Conservation (phyloP, 2,113 vertebrate species). For the Camelus dromedarius region DNA sequence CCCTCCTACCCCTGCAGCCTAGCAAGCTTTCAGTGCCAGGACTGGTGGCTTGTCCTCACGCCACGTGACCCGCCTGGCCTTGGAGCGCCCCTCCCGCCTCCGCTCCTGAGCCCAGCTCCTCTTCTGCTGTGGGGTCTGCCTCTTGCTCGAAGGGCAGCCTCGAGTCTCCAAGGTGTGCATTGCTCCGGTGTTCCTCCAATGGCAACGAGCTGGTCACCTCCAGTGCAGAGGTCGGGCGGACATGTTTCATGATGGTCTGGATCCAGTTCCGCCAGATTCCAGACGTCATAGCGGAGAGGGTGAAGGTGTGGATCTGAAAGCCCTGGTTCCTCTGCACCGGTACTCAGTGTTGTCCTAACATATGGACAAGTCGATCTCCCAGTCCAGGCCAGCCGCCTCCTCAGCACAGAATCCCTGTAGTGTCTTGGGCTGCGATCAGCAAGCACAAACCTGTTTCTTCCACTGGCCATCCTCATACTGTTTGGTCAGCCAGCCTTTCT, state of each 20-base stretch:
- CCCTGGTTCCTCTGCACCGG: no score
- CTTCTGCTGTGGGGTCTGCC: constrained; percentile 88
- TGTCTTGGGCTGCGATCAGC: constrained; percentile 97
- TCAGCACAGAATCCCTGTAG: constrained; percentile 98
- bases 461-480: constrained; percentile 98
- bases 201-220: constrained; percentile 97
- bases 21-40: constrained; percentile 18
- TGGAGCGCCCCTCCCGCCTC: constrained; percentile 95
- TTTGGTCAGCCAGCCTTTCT: constrained; percentile 99
- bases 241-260: constrained; percentile 98
- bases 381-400: constrained; percentile 88
- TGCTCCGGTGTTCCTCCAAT: constrained; percentile 91
- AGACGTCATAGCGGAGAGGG: constrained; percentile 97
- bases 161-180: constrained; percentile 81
- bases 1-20: background rate
- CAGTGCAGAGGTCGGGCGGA: constrained; percentile 93
- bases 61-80: constrained; percentile 58
- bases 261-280: constrained; percentile 99
- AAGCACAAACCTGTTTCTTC: constrained; percentile 99
- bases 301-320: constrained; percentile 85
- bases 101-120: constrained; percentile 94
- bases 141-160: constrained; percentile 87
- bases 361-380: no score
- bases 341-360: no score
- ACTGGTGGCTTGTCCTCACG: constrained; percentile 8